phyloP scores from a whole-genome alignment of 2,888 invertebrate genomes.

The Pogonocherus hispidulus region DNA sequence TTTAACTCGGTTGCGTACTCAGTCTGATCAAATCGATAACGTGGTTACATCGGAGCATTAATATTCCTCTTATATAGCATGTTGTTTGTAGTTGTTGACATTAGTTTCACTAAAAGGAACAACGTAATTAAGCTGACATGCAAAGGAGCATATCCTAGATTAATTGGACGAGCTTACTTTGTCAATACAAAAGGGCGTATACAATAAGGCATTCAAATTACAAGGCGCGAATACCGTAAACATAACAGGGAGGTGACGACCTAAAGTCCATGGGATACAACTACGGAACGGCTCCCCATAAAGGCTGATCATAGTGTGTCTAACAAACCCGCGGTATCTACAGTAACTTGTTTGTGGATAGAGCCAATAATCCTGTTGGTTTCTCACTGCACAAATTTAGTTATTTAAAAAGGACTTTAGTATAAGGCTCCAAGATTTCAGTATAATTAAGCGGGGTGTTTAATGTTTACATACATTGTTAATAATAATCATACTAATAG shows the following conservation, averaged over 20 bases:
- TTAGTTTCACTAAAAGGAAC: constrained; percentile 4
- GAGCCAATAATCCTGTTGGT: not conserved
- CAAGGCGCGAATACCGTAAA: not conserved
- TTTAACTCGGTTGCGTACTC: not conserved
- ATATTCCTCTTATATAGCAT: not conserved
- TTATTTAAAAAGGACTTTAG: not conserved
- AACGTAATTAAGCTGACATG: constrained; percentile 9
- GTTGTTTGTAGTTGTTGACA: constrained; percentile 14
- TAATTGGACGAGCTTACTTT: constrained; percentile 11
- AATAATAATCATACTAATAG: too few species aligned
- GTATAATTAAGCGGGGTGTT: too few species aligned
- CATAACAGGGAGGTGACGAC: not conserved
- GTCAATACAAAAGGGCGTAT: not conserved
- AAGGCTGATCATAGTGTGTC: not conserved
- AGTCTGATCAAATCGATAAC: not conserved
- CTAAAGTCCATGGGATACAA: not conserved
- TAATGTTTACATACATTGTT: too few species aligned
- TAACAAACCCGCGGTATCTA: not conserved
- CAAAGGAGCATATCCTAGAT: constrained; percentile 12
- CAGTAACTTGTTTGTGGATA: not conserved
- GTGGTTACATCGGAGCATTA: not conserved
- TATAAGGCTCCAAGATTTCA: not conserved
- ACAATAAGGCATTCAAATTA: not conserved
- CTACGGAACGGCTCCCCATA: not conserved
- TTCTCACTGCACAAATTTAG: not conserved